Conservation (phyloP, 2,113 vertebrate genomes). For the Gymnobelideus leadbeateri region DNA sequence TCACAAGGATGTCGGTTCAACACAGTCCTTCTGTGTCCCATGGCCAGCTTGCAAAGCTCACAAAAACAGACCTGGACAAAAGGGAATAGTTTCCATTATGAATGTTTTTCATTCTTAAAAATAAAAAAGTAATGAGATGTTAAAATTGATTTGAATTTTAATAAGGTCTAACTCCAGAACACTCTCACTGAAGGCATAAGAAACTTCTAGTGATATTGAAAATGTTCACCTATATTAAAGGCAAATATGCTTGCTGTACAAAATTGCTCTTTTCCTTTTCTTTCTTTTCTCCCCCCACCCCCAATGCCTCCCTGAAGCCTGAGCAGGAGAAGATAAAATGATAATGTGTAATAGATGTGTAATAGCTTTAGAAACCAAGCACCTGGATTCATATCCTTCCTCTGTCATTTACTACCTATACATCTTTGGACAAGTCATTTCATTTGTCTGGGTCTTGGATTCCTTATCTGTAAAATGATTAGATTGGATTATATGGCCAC, state of each 20-base stretch:
- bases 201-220: slow-evolving; percentile 62
- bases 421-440: background rate
- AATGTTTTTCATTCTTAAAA: slow-evolving; percentile 15
- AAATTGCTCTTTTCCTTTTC: slow-evolving; percentile 59
- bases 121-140: slow-evolving; percentile 59
- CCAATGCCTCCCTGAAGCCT: background rate
- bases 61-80: background rate
- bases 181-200: slow-evolving; percentile 59
- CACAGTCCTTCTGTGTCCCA: slow-evolving; percentile 44
- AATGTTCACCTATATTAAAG: slow-evolving; percentile 55
- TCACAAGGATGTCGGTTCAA: slow-evolving; percentile 46
- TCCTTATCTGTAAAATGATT: background rate
- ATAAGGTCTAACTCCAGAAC: slow-evolving; percentile 55
- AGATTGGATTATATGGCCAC: background rate
- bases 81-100: slow-evolving; percentile 22
- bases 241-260: slow-evolving; percentile 63
- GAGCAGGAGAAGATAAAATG: background rate
- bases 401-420: background rate
- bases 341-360: background rate
- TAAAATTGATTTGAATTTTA: slow-evolving; percentile 68
- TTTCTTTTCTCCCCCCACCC: background rate
- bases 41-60: background rate
- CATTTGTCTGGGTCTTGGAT: background rate
- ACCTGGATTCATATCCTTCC: background rate
- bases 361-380: background rate